A percentile compares a stretch with the other conserved stretches of the same genome.
Evolutionary conservation across 2,888 invertebrate genomes (phyloP).

Genomic region (Athrips mouffetella): DNA sequence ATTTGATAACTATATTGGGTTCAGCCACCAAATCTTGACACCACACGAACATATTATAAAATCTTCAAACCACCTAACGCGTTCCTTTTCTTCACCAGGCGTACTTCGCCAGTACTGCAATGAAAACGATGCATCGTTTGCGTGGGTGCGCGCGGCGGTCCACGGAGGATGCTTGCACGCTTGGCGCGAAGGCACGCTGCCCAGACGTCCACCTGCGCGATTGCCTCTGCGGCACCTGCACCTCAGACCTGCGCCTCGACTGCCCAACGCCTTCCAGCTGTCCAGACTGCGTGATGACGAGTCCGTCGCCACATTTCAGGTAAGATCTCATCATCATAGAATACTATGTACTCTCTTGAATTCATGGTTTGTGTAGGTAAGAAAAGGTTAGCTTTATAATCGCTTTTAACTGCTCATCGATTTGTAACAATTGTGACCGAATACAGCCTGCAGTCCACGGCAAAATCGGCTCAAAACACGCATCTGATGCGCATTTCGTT

Average conservation of each 20-base stretch:
- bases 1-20: no score
- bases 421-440: no score
- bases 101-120: slow-evolving; percentile 70
- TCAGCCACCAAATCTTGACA: not conserved
- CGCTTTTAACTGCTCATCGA: no score
- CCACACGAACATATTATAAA: not conserved
- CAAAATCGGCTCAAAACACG: no score
- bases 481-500: no score
- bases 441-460: no score
- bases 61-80: not conserved
- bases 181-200: slow-evolving; percentile 72
- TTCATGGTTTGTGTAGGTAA: no score
- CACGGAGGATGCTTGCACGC: slow-evolving; percentile 63
- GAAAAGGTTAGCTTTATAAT: no score
- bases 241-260: slow-evolving; percentile 51
- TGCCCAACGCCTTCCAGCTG: slow-evolving; percentile 70
- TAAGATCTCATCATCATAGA: slow-evolving; percentile 28
- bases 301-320: slow-evolving; percentile 74
- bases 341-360: no score
- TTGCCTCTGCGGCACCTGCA: slow-evolving; percentile 64
- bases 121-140: slow-evolving; percentile 58
- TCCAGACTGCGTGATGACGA: slow-evolving; percentile 67
- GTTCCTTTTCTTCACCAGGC: slow-evolving; percentile 41
- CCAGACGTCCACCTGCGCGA: slow-evolving; percentile 59
- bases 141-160: slow-evolving; percentile 70